Evolutionary conservation across 2,113 vertebrate genomes (phyloP).

Genomic region (Hippocampus zosterae): DNA sequence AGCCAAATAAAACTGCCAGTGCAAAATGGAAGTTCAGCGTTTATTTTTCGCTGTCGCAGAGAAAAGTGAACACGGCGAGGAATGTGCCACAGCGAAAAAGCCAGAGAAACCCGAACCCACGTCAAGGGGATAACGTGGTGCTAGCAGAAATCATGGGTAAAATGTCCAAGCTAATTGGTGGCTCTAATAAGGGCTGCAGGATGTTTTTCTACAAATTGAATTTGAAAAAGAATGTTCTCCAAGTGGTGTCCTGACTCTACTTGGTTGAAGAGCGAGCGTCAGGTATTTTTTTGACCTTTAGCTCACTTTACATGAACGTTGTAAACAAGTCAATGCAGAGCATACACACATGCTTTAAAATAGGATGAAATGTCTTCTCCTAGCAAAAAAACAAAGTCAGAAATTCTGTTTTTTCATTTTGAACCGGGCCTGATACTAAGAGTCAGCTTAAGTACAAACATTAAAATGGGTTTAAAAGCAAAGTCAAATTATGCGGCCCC

Average conservation of each 20-base stretch:
- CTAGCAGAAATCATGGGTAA: conserved; percentile 2
- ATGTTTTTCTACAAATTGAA: conserved; percentile 12
- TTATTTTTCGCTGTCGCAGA: conserved; percentile 12
- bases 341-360: background rate
- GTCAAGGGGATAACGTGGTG: conserved; percentile 3
- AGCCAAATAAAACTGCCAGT: background rate
- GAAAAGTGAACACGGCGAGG: conserved; percentile 8
- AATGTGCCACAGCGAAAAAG: conserved; percentile 10
- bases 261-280: background rate
- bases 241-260: background rate
- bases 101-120: conserved; percentile 16
- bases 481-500: too few species aligned
- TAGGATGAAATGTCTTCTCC: background rate
- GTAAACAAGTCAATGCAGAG: background rate
- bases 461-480: too few species aligned
- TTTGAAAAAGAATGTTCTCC: conserved; percentile 8
- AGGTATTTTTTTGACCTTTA: conserved; percentile 11
- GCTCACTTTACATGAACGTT: background rate
- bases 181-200: conserved; percentile 3
- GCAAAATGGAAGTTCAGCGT: background rate
- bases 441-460: too few species aligned
- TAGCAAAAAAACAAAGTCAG: too few species aligned
- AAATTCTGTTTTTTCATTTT: background rate
- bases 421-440: too few species aligned
- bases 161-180: conserved; percentile 4